Conservation (phyloP, 2,888 invertebrate genomes). For the Heteropelma amictum region DNA sequence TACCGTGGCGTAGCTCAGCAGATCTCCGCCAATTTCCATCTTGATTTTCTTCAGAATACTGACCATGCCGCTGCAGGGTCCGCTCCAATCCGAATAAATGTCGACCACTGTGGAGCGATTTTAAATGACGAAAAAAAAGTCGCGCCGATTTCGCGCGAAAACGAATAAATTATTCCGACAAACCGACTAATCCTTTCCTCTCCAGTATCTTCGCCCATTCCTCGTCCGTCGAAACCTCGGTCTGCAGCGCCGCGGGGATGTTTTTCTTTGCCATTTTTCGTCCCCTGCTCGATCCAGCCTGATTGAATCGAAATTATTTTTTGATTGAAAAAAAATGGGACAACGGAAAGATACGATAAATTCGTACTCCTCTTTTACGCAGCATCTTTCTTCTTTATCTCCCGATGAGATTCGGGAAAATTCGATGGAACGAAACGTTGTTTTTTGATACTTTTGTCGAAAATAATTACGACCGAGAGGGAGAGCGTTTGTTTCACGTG, state of each 20-base stretch:
- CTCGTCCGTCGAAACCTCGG: constrained; percentile 89
- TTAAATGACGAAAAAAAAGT: constrained; percentile 5
- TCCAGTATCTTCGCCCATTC: constrained; percentile 90
- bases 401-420: not conserved
- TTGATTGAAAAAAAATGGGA: not conserved
- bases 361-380: constrained; percentile 34
- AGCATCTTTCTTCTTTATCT: constrained; percentile 1
- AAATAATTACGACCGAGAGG: too few species aligned
- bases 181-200: constrained; percentile 85
- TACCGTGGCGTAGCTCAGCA: constrained; percentile 89
- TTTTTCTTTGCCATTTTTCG: constrained; percentile 86
- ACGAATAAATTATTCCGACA: not conserved
- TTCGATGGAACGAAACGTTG: not conserved
- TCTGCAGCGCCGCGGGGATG: constrained; percentile 87
- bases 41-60: constrained; percentile 92
- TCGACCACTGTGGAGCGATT: constrained; percentile 84
- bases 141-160: not conserved
- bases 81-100: constrained; percentile 96
- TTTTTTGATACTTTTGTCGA: not conserved
- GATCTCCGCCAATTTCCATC: constrained; percentile 92
- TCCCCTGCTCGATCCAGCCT: constrained; percentile 67
- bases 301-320: not conserved
- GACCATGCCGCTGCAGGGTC: constrained; percentile 93
- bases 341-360: not conserved
- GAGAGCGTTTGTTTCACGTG: not conserved